phyloP scores from a whole-genome alignment of 35 echinoderm and acorn worm species.

The Ophiothrix spiculata region DNA sequence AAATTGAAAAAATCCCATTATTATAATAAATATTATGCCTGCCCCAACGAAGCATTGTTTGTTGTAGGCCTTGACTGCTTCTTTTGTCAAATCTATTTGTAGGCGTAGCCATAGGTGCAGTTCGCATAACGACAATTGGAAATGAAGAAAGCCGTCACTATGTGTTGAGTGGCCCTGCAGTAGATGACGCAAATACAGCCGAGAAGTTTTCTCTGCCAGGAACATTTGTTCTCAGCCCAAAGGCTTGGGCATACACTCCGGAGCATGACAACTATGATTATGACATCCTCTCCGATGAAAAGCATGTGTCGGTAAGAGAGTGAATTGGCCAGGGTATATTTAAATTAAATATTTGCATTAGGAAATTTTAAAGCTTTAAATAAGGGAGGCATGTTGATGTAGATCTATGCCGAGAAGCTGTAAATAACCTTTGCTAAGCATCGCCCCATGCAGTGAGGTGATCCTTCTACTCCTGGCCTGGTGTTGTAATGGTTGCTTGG shows the following conservation, averaged over 20 bases:
- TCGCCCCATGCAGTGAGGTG: too few species aligned
- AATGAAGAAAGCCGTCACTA: constrained; percentile 81
- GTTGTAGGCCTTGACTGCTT: too few species aligned
- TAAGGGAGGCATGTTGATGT: too few species aligned
- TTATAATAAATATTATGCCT: too few species aligned
- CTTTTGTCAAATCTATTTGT: too few species aligned
- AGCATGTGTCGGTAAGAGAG: constrained; percentile 74
- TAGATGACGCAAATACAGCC: constrained; percentile 85
- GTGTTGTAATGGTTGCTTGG: too few species aligned
- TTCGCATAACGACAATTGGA: constrained; percentile 78
- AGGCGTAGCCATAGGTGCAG: constrained; percentile 77
- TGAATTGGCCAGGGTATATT: not conserved
- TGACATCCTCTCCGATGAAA: constrained; percentile 61
- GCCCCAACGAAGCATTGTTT: too few species aligned
- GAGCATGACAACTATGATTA: constrained; percentile 68
- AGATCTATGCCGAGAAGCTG: too few species aligned
- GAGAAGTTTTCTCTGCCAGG: constrained; percentile 86
- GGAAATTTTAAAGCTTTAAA: not conserved
- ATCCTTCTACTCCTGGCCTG: too few species aligned
- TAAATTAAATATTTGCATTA: not conserved
- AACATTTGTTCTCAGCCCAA: constrained; percentile 74
- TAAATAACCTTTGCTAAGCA: not conserved
- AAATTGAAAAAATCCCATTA: too few species aligned
- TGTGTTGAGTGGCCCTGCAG: constrained; percentile 73
- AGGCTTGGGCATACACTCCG: constrained; percentile 76